Evolutionary conservation across 2,888 invertebrate genomes (phyloP), one percentile per base, ranked within the genome.

Genomic region (Yponomeuta sedellus): DNA sequence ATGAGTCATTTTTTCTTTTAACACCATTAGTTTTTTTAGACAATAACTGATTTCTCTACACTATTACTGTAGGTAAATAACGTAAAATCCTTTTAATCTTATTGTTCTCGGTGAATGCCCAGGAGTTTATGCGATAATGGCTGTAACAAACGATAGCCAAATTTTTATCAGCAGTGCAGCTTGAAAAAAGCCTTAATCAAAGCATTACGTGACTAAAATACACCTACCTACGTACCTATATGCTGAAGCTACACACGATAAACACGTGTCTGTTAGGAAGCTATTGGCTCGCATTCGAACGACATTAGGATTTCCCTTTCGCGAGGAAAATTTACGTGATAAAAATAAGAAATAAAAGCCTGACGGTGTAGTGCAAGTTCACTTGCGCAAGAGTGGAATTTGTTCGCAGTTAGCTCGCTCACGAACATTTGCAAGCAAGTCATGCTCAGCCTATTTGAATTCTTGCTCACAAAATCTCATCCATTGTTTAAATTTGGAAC

Each of bases 251-350:
- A 88, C 89, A 89, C 89, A 88, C 88, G 90, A 89, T 87, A 76
- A 85, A 88, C 88, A 88, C 88, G 89, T 89, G 90, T 91, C 87
- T 77, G 83, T 84, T 78, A 86, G 88, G 88, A 89, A 87, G 86
- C 85, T 80, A 75, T 75, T 74, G 77, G 77, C 82, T 80, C 81
- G 83, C 78, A 73, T 75, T 52, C 72, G 90, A 89, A 91, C 90
- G 82, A 88, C 90, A 90, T 90, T 90, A 79, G 79, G 83, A 86
- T 89, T 90, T 90, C 90, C 89, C 89, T 91, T 88, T 88, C 88
- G 79, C 85, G 85, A 85, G 84, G 86, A 86, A 91, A 89, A 90
- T 89, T 89, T 88, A 90, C 90, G 91, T 91, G 91, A 88, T 88
- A 86, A 83, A 89, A 86, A 91, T 88, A 86, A 88, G 85, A 74